A percentile compares a stretch with the other conserved stretches of the same genome.
These are phyloP conservation scores for Chrysocyon brachyurus DNA, from an alignment of 2,797 vertebrate species.

Conservation along the genomic window DNA sequence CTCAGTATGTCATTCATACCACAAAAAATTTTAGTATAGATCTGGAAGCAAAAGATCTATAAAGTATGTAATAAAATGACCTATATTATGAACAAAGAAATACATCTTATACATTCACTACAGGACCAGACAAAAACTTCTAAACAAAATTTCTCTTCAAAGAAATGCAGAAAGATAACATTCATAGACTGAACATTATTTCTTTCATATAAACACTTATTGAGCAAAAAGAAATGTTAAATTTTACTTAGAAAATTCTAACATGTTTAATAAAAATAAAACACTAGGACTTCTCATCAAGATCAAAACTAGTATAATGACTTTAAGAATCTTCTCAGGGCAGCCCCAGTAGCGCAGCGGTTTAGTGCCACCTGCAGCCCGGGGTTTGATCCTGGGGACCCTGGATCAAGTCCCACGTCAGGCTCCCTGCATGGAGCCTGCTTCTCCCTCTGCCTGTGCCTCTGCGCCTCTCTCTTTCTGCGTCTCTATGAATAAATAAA, in stretches of 20 bases:
- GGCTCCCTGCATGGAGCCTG: too few species aligned
- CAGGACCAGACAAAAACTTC: background rate
- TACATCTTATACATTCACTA: background rate
- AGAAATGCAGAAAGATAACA: background rate
- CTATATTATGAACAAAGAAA: background rate
- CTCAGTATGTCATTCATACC: background rate
- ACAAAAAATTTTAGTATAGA: background rate
- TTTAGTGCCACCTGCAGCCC: too few species aligned
- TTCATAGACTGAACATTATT: background rate
- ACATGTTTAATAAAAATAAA: constrained; percentile 20
- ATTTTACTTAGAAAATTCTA: background rate
- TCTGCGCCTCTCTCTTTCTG: too few species aligned
- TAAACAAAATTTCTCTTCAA: background rate
- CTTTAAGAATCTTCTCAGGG: background rate
- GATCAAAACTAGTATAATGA: background rate
- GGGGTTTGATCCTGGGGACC: too few species aligned
- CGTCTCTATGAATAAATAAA: too few species aligned
- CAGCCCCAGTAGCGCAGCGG: too few species aligned
- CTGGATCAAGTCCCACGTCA: too few species aligned
- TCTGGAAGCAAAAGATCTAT: background rate
- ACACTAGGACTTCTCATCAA: background rate
- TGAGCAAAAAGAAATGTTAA: background rate
- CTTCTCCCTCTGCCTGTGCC: too few species aligned
- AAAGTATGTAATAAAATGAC: background rate
- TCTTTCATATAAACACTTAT: constrained; percentile 16